Base-by-base conservation (phyloP, 2,888 invertebrate species). In the Drosophila borborema region DNA sequence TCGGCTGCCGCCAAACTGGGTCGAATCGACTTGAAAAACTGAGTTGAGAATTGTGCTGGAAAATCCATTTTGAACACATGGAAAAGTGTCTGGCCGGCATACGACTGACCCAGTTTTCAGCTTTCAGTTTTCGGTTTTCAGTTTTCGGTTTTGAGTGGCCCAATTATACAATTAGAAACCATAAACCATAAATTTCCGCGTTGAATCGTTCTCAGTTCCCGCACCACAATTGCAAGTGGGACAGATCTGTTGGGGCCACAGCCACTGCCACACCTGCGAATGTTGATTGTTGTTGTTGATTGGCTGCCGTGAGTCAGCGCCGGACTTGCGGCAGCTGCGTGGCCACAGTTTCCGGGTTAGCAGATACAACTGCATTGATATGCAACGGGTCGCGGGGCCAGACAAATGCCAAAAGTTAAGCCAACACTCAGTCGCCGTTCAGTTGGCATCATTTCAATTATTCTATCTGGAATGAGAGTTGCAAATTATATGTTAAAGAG, bases 211-310 rank as follows among this genome's bases (percentile, higher is more conserved):
- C 60, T 51, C 38, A 87, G 80, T 77, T 34, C 36, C 46, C 58
- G 28, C 28, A 28, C 4, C 28, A 59, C 58, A 59, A 56, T 31
- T 38, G 43, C 64, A 81, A 78, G 64, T 71, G 78, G 63, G 51
- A 49, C 82, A 68, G 64, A 53, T 58, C 58, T 53, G 53, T 16
- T 36, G 69, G 12, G 56, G 89, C 90, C 90, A 90, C 91, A 90
- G 91, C 91, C 88, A 89, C 89, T 48, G 89, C 90, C 90, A 90
- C 91, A 90, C 90, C 91, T 90, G 90, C 89, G 86, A 85, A 34
- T 2, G 12, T 10, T 51, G 49, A 81, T 69, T 61, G 72, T 28
- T 28, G 23, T 20, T 20, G 12, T 10, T 51, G 49, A 81, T 69
- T 61, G 72, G 72, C 64, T 61, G 64, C 60, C 56, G 66, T 86